Conservation (phyloP, 1,140 invertebrate species). For the Stenopsyche tienmushanensis region DNA sequence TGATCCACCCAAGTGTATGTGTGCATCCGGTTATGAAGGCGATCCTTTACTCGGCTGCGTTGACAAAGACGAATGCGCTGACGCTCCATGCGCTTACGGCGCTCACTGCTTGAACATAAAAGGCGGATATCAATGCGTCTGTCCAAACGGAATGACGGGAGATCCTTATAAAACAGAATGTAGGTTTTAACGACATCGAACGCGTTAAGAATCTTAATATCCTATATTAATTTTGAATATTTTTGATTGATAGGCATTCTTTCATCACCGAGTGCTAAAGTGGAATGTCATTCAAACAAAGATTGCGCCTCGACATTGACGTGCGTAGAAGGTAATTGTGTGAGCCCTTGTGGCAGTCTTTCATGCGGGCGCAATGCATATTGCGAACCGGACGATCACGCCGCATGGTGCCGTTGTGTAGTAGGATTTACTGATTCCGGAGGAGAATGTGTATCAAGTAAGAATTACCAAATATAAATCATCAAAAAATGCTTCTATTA, state of each 20-base stretch:
- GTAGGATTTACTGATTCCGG: conserved; percentile 77
- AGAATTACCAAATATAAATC: conserved; percentile 44
- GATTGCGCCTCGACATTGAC: conserved; percentile 79
- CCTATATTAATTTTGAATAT: conserved; percentile 18
- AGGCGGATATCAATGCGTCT: conserved; percentile 81
- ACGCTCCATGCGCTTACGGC: conserved; percentile 78
- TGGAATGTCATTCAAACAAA: conserved; percentile 68
- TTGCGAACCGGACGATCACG: conserved; percentile 85
- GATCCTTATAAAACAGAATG: conserved; percentile 83
- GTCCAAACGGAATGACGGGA: conserved; percentile 76
- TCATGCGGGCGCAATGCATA: conserved; percentile 82
- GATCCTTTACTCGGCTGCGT: conserved; percentile 80
- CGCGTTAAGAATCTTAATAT: background rate
- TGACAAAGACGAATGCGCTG: conserved; percentile 79
- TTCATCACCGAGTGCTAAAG: conserved; percentile 50
- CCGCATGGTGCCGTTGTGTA: conserved; percentile 82
- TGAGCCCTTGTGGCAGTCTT: conserved; percentile 77
- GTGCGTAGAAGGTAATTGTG: conserved; percentile 74
- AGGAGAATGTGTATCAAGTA: conserved; percentile 79
- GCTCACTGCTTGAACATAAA: conserved; percentile 85
- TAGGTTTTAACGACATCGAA: conserved; percentile 48
- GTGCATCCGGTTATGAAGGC: conserved; percentile 79
- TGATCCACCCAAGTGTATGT: conserved; percentile 86
- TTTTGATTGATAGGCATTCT: conserved; percentile 31
- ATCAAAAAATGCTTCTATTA: background rate